Evolutionary conservation across 92 coral and sea anemone species (phyloP).

Genomic region (Phenganax marumi): DNA sequence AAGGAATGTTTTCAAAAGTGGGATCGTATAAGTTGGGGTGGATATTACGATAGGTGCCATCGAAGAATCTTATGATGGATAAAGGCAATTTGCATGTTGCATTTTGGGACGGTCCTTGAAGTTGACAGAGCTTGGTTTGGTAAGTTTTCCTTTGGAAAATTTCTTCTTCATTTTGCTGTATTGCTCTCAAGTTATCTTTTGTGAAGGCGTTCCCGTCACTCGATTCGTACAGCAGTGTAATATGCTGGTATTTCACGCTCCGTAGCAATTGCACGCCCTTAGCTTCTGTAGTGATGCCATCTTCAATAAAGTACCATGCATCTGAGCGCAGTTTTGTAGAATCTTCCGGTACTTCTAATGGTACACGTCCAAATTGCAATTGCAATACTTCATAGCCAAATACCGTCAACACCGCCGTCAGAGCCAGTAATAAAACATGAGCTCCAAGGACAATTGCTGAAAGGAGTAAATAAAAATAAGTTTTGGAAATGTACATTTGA

Average conservation of each 20-base stretch:
- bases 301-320: conserved; percentile 39
- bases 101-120: conserved; percentile 23
- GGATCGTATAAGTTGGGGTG: conserved; percentile 57
- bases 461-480: not conserved
- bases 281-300: not conserved
- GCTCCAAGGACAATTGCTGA: conserved; percentile 62
- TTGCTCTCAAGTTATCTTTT: conserved; percentile 53
- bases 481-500: too few relatives aligned
- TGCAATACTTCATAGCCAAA: conserved; percentile 65
- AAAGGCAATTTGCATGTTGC: conserved; percentile 51
- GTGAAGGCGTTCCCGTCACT: conserved; percentile 60
- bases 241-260: conserved; percentile 34
- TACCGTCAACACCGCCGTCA: conserved; percentile 50
- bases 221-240: conserved; percentile 57
- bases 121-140: conserved; percentile 60
- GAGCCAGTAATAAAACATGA: conserved; percentile 50
- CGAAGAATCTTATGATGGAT: conserved; percentile 70
- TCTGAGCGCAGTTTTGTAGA: conserved; percentile 64
- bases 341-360: conserved; percentile 58
- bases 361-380: conserved; percentile 56
- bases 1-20: conserved; percentile 54
- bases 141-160: conserved; percentile 48
- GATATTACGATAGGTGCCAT: conserved; percentile 55
- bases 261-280: conserved; percentile 41
- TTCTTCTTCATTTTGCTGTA: conserved; percentile 49